Evolutionary conservation across 2,113 vertebrate genomes (phyloP).

Genomic region (Aix galericulata): DNA sequence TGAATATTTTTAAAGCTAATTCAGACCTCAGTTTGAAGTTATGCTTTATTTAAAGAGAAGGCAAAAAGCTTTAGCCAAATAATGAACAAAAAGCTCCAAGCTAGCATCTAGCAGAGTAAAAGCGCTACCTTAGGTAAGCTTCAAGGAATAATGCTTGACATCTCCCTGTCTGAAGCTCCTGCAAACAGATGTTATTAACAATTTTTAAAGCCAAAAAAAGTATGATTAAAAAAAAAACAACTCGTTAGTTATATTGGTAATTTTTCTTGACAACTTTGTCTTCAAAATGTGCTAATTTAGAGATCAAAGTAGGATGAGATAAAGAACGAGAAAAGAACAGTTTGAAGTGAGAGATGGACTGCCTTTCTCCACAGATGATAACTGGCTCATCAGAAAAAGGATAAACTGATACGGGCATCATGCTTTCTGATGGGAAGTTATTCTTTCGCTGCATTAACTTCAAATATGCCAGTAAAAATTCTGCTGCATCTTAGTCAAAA

Average conservation of each 20-base stretch:
- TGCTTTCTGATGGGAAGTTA: background rate
- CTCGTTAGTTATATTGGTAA: background rate
- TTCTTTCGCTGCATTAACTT: background rate
- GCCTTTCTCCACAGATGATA: background rate
- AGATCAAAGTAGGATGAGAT: constrained; percentile 48
- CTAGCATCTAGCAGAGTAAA: background rate
- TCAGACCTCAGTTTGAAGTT: background rate
- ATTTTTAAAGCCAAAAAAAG: background rate
- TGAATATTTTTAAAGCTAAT: background rate
- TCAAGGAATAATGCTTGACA: background rate
- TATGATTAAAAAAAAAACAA: background rate
- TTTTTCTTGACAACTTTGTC: constrained; percentile 45
- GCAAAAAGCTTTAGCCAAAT: background rate
- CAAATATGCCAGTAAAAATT: background rate
- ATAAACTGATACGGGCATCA: background rate
- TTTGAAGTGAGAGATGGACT: background rate
- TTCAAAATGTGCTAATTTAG: constrained; percentile 42
- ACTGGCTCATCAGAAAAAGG: background rate
- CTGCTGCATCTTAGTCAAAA: background rate
- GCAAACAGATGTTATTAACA: constrained; percentile 38
- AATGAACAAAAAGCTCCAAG: background rate
- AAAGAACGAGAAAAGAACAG: background rate
- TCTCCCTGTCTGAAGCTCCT: background rate
- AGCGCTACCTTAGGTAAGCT: background rate
- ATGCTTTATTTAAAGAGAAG: background rate